Conservation (phyloP, 2,888 invertebrate genomes). For the Leptura quadrifasciata region DNA sequence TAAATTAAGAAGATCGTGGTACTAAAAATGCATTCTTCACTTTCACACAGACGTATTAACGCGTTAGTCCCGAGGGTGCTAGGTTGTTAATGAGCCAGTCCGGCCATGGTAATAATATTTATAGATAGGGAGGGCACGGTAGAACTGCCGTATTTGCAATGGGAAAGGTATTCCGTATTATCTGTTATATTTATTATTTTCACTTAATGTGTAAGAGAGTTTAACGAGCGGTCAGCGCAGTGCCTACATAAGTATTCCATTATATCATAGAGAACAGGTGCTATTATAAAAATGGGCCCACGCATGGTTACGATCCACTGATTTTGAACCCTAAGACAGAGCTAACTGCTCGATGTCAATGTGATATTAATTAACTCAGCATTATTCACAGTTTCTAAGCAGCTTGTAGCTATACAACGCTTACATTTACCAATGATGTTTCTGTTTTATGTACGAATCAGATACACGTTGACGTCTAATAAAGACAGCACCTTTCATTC, state of each 20-base stretch:
- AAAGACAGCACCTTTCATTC: not conserved
- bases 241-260: conserved; percentile 71
- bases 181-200: conserved; percentile 70
- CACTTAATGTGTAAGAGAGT: conserved; percentile 69
- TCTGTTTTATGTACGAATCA: not conserved
- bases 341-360: conserved; percentile 63
- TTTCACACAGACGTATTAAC: no score
- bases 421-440: not conserved
- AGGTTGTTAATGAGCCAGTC: conserved; percentile 7
- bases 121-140: conserved; percentile 30
- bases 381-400: not conserved
- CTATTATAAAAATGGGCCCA: conserved; percentile 72
- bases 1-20: no score
- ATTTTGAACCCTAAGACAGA: conserved; percentile 55
- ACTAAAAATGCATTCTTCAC: not conserved
- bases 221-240: conserved; percentile 69
- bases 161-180: conserved; percentile 67
- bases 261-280: conserved; percentile 72
- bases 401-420: not conserved
- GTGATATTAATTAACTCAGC: conserved; percentile 62
- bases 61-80: not conserved
- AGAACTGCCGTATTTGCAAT: conserved; percentile 48
- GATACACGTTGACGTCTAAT: not conserved
- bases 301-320: conserved; percentile 70
- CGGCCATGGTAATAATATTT: conserved; percentile 13